Base-by-base conservation (phyloP, 35 echinoderm and acorn worm genomes). In the Stichopus chloronotus region DNA sequence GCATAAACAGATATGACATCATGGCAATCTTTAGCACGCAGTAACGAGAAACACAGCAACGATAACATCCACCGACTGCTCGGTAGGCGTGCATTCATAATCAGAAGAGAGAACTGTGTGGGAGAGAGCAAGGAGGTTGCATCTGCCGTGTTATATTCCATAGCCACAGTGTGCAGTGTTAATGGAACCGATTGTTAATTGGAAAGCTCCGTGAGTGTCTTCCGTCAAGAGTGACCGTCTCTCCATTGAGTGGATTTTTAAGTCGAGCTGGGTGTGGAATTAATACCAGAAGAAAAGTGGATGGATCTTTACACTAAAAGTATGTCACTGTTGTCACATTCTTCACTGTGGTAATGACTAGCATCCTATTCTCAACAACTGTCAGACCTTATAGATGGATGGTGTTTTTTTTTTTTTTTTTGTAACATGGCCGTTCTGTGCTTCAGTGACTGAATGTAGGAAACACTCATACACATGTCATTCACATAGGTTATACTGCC, bases 1-100 rank as follows among this genome's bases (percentile, higher is more conserved):
- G 52, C 80, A 83, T 83, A 83, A 83, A 83, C 80, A 83, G 80
- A 43, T 83, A 83, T 83, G 80, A 83, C 80, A 83, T 83, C 80
- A 83, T 83, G 53, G 80, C 80, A 83, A 55, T 83, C 43, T 83
- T 55, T 56, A 83, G 80, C 80, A 56, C 55, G 17, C 19, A 65
- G 61, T 65, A 65, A 65, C 9, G 61, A 19, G 19, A 19, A 65
- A 65, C 61, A 65, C 11, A 11, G 61, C 11, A 65, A 17, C 4
- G 61, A 65, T 65, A 65, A 14, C 61, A 65, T 65, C 61, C 61
- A 65, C 61, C 30, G 30, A 43, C 30, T 43, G 30, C 30, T 65
- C 61, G 19, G 61, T 43, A 65, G 61, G 61, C 19, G 11, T 65
- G 61, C 61, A 65, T 65, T 65, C 61, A 65, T 65, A 65, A 65